Base-by-base conservation (phyloP, 2,888 invertebrate species). In the Lathronympha strigana region DNA sequence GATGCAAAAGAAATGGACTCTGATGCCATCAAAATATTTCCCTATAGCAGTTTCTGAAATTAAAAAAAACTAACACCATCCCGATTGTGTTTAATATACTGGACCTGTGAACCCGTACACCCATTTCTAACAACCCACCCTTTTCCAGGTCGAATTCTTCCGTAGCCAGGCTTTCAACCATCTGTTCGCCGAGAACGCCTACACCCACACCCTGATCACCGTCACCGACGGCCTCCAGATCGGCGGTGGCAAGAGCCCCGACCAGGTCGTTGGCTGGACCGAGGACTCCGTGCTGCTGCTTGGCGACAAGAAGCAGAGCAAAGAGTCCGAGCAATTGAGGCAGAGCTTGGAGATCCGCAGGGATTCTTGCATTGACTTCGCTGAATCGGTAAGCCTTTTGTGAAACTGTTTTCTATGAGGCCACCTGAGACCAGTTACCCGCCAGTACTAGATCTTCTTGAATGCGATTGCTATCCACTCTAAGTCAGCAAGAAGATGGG, bases 291-390 rank as follows among this genome's bases (percentile, higher is more conserved):
- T 95, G 1, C 92, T 95, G 72, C 90, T 95, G 63, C 88, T 95
- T 17, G 92, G 94, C 13, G 95, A 95, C 76, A 94, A 94, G 86
- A 95, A 94, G 76, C 93, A 93, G 38, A 86, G 93, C 54, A 93
- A 93, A 72, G 94, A 94, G 49, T 90, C 89, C 6, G 77, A 93
- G 6, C 92, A 93, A 11, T 80, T 94, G 19, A 93, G 94, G 68
- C 82, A 87, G 19, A 93, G 94, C 3, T 78, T 96, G 0, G 83
- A 87, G 17, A 78, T 87, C 17, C 74, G 78, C 15, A 93, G 94
- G 67, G 95, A 96, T 76, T 92, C 93, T 73, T 97, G 97, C 82
- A 92, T 94, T 36, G 94, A 94, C 67, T 94, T 95, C 72, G 93
- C 95, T 9, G 88, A 95, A 66, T 84, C 89, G 63, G 95, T 95